A percentile compares a stretch with the other conserved stretches of the same genome.
Evolutionary conservation across 1,140 invertebrate genomes (phyloP).

Genomic region (Tetranychus urticae): DNA sequence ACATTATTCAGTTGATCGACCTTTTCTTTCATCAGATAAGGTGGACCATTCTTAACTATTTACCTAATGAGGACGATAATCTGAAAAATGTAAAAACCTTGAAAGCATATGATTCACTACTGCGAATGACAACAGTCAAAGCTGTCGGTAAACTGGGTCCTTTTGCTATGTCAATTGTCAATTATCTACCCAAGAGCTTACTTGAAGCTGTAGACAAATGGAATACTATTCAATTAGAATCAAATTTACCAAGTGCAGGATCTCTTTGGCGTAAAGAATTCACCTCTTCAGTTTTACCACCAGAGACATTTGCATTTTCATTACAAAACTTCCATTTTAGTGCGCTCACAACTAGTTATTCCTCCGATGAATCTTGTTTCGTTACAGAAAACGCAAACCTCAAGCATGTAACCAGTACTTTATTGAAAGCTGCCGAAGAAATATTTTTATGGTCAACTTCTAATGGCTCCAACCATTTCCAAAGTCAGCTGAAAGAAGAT

Average conservation of each 20-base stretch:
- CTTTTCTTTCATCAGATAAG: constrained; percentile 27
- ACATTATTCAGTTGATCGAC: constrained; percentile 32
- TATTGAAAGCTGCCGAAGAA: constrained; percentile 5
- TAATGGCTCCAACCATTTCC: background rate
- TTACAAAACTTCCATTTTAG: constrained; percentile 23
- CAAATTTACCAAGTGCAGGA: constrained; percentile 23
- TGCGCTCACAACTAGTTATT: constrained; percentile 25
- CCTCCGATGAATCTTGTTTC: background rate
- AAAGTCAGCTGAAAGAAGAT: background rate
- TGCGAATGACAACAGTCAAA: constrained; percentile 31
- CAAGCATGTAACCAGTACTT: constrained; percentile 1
- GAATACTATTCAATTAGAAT: constrained; percentile 49
- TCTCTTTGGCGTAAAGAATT: constrained; percentile 23
- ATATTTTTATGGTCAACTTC: background rate
- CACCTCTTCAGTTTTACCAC: constrained; percentile 14
- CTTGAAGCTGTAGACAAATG: constrained; percentile 36
- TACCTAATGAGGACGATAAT: constrained; percentile 1
- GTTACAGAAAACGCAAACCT: background rate
- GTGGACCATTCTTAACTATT: constrained; percentile 9
- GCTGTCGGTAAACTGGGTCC: constrained; percentile 25
- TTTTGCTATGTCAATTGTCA: constrained; percentile 29
- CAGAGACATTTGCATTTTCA: constrained; percentile 21
- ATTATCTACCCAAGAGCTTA: constrained; percentile 30
- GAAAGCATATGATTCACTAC: constrained; percentile 25
- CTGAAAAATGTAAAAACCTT: constrained; percentile 13